Evolutionary conservation across 2,113 vertebrate genomes (phyloP).

Genomic region (Apteryx mantelli): DNA sequence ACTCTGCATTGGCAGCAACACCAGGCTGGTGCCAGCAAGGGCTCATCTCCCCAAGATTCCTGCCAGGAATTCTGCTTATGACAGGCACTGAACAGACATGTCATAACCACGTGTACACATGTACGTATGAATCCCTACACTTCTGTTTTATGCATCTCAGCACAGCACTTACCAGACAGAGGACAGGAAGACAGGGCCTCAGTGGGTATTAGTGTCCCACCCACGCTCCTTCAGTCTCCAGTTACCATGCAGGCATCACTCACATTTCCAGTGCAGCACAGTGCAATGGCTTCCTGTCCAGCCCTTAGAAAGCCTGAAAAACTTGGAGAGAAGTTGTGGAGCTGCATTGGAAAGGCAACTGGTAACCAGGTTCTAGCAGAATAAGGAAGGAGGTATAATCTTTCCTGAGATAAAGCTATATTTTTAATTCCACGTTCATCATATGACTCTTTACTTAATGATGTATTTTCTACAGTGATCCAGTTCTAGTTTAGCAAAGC

Average conservation of each 20-base stretch:
- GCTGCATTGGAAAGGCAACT: neutral
- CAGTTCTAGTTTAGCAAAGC: neutral
- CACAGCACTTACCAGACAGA: neutral
- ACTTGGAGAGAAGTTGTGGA: neutral
- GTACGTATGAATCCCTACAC: neutral
- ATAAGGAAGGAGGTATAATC: neutral
- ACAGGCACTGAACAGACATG: neutral
- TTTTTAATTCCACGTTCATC: neutral
- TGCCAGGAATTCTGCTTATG: neutral
- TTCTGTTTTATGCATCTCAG: neutral
- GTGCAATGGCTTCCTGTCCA: neutral
- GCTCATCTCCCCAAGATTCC: neutral
- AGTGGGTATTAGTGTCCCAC: neutral
- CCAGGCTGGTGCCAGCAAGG: neutral
- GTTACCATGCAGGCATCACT: neutral
- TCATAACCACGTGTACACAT: too few relatives aligned
- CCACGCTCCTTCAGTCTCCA: neutral
- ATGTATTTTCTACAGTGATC: neutral
- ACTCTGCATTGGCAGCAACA: neutral
- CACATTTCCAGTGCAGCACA: neutral
- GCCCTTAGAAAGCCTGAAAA: neutral
- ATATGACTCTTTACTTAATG: neutral
- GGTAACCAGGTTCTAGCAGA: neutral
- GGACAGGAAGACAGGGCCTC: neutral
- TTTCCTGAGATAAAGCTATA: neutral